Base-by-base conservation (phyloP, 2,113 vertebrate genomes). In the Clarias macrocephalus region DNA sequence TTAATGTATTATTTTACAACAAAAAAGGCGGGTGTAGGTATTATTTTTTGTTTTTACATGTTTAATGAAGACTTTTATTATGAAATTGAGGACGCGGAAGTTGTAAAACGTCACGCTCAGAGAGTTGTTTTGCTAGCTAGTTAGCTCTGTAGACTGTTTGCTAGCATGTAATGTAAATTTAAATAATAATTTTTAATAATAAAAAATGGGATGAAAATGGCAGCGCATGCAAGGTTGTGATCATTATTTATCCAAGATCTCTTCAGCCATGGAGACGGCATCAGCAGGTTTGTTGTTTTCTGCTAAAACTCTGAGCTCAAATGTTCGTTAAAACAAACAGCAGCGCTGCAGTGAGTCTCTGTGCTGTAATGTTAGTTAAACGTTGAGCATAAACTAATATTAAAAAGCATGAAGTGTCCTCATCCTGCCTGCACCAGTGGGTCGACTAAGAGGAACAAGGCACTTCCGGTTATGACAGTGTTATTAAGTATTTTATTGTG, bases 11-110 rank as follows among this genome's bases (percentile, higher is more conserved):
- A 21, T 15, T 52, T 52, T n/a, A 82, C 3, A 37, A 37, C 1
- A 65, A n/a, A 3, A 6, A 42, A 42, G 6, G 4, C 48, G 9
- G 23, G 19, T 33, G 12, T 11, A 11, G 18, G 11, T n/a, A 25
- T 62, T 33, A 9, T 37, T 57, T 48, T 48, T 48, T 48, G 42
- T 48, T 8, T 30, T 30, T 9, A 33, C 25, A 2, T 48, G 0
- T 7, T 11, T 3, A 84, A 75, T 18, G 0, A n/a, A 57, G 70
- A 16, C 86, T 85, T 87, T 89, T 89, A 89, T 82, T 89, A 42
- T 89, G 79, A 89, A 85, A 60, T 60, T 3, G 25, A 3, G 11
- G 11, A 28, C 3, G 25, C 75, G 84, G 84, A 85, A 66, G 75
- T 85, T 57, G 25, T 3, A 15, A 33, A 52, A 33, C 9, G 10